Percentiles rank a stretch among this genome's conserved stretches.
These are phyloP conservation scores for Camelus bactrianus DNA, from an alignment of 2,113 vertebrate species.

Conservation along the genomic window DNA sequence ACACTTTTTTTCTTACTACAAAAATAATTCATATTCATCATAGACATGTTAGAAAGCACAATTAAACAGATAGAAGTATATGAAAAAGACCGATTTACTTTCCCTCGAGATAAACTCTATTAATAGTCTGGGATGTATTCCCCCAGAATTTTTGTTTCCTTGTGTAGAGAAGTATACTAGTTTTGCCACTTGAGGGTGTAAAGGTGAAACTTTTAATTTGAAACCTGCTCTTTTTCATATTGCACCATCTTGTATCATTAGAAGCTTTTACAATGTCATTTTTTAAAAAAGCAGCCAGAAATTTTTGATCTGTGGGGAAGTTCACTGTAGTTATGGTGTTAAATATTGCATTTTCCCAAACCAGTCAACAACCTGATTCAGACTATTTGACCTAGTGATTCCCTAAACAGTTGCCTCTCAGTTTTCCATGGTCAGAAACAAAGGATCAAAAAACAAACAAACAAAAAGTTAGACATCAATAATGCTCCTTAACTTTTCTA, in stretches of 20 bases:
- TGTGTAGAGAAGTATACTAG: neutral
- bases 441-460: neutral
- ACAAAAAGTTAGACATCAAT: neutral
- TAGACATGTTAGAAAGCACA: constrained; percentile 37
- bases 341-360: neutral
- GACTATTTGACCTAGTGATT: neutral
- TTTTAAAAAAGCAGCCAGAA: neutral
- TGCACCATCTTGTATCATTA: neutral
- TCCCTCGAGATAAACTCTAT: neutral
- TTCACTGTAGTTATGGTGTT: neutral
- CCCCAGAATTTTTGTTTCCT: neutral
- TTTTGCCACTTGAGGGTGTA: neutral
- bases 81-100: neutral
- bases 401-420: neutral
- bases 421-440: constrained; percentile 30
- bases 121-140: neutral
- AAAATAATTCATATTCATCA: constrained; percentile 31
- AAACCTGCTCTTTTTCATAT: neutral
- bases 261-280: neutral
- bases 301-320: neutral
- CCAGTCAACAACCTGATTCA: neutral
- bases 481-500: neutral
- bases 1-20: neutral
- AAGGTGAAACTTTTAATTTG: constrained; percentile 34
- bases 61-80: neutral